Conservation (phyloP, 2,888 invertebrate genomes). For the Boloria euphrosyne region DNA sequence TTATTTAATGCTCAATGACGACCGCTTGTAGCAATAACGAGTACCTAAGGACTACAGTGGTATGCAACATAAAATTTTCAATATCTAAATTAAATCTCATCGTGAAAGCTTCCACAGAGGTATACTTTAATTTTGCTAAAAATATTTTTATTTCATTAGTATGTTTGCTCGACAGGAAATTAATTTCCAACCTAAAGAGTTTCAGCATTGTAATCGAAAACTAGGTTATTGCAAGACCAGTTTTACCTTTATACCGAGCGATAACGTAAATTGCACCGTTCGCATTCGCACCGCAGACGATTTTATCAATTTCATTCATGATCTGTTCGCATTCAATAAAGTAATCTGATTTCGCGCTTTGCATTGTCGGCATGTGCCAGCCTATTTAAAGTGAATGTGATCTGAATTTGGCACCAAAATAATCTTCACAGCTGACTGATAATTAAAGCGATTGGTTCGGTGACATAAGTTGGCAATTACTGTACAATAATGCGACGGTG, state of each 20-base stretch:
- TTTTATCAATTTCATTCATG: slow-evolving; percentile 74
- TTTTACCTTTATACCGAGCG: slow-evolving; percentile 43
- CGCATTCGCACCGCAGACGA: slow-evolving; percentile 62
- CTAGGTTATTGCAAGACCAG: slow-evolving; percentile 40
- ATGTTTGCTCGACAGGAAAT: slow-evolving; percentile 31
- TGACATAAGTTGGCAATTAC: slow-evolving; percentile 76
- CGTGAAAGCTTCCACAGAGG: slow-evolving; percentile 1
- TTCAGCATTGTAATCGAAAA: slow-evolving; percentile 36
- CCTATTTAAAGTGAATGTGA: slow-evolving; percentile 49
- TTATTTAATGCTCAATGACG: slow-evolving; percentile 3
- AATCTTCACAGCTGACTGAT: slow-evolving; percentile 69
- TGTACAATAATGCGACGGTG: slow-evolving; percentile 52
- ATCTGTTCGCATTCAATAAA: slow-evolving; percentile 63
- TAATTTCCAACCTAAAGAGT: slow-evolving; percentile 36
- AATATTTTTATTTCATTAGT: slow-evolving; percentile 26
- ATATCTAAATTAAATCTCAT: slow-evolving; percentile 25
- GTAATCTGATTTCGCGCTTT: slow-evolving; percentile 72
- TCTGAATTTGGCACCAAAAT: slow-evolving; percentile 70
- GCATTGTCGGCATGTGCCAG: slow-evolving; percentile 57
- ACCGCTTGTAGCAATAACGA: not conserved
- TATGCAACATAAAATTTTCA: slow-evolving; percentile 8
- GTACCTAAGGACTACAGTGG: not conserved
- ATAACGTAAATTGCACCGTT: slow-evolving; percentile 51
- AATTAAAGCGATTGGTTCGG: slow-evolving; percentile 66
- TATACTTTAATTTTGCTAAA: slow-evolving; percentile 10